Evolutionary conservation across 2,888 invertebrate genomes (phyloP), one percentile per base, ranked within the genome.

Genomic region (Odontocerum albicorne): DNA sequence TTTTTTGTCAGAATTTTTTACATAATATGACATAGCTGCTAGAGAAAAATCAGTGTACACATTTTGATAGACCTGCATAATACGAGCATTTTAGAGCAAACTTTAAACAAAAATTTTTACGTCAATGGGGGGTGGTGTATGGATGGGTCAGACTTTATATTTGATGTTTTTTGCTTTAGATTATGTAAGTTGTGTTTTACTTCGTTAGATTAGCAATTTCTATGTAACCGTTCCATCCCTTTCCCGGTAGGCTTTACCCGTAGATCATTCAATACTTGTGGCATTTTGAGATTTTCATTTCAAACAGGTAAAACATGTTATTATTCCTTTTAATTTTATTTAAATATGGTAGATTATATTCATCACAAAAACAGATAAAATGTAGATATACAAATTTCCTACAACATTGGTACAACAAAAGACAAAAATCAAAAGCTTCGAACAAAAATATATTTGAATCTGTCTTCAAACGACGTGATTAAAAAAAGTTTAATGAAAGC

Each of bases 141-240:
- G 77, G 77, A 77, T 77, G 77, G 77, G 77, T 77, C 77, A 76
- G 75, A 74, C 66, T 62, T 66, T 65, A 68, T 70, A 63, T 66
- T 70, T 62, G 44, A 45, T 57, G 49, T 58, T 56, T 44, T n/a
- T 50, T 56, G 47, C 45, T 55, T 58, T 61, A 53, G 42, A 43
- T 35, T 38, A 20, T 42, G 31, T 43, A 49, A 49, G 6, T 44
- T 39, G 49, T 57, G 46, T 58, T 54, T 55, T n/a, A 50, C 53
- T 55, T 57, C 47, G 55, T 39, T 60, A 57, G 57, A 15, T 52
- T 59, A 59, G 61, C 54, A 46, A 54, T 52, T 46, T 55, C 57
- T 55, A 56, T 53, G 36, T 43, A 49, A 55, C 55, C 50, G 44
- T 55, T 49, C 22, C 38, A 31, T 17, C 43, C 50, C 43, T 40